Evolutionary conservation across 35 echinoderm and acorn worm species (phyloP).

Genomic region (Strongylocentrotus purpuratus): DNA sequence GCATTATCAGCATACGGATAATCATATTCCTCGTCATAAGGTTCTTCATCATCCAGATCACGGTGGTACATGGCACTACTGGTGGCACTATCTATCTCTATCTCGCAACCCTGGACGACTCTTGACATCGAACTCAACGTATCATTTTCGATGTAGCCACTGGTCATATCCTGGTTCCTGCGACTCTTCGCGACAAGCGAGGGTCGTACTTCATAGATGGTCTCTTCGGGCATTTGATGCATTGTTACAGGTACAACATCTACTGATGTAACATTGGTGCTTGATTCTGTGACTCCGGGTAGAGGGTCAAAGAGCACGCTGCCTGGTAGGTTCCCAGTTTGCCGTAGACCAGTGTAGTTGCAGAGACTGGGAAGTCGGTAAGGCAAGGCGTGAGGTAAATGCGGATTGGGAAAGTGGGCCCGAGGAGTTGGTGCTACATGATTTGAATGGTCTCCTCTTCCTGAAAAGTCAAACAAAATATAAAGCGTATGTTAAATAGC

Average conservation of each 20-base stretch:
- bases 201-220: conserved; percentile 40
- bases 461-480: neutral
- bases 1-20: conserved; percentile 41
- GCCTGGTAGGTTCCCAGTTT: neutral
- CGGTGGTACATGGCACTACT: conserved; percentile 11
- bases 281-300: neutral
- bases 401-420: conserved; percentile 20
- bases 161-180: conserved; percentile 21
- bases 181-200: conserved; percentile 27
- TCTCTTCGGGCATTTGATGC: neutral
- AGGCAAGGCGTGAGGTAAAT: conserved; percentile 10
- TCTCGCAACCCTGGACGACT: conserved; percentile 38
- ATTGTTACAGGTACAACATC: neutral
- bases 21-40: conserved; percentile 30
- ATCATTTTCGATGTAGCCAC: conserved; percentile 40
- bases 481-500: too few relatives aligned
- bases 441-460: neutral
- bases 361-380: conserved; percentile 18
- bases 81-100: neutral
- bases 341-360: conserved; percentile 33
- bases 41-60: neutral
- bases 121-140: neutral
- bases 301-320: conserved; percentile 25
- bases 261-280: neutral
- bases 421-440: neutral